Base-by-base conservation (phyloP, 2,888 invertebrate genomes). In the Xestia xanthographa region DNA sequence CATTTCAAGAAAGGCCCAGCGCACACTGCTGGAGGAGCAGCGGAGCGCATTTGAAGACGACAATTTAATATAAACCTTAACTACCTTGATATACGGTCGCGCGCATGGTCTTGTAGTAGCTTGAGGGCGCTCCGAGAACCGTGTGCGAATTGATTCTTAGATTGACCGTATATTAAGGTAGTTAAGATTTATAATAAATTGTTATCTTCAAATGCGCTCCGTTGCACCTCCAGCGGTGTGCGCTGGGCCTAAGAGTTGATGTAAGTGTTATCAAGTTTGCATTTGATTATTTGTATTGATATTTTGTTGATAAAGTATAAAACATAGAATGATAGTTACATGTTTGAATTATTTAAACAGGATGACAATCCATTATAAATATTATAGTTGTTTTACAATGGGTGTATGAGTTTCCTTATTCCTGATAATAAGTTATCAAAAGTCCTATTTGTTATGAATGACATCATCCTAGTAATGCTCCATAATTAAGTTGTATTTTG, bases 341-440 rank as follows among this genome's bases (percentile, higher is more conserved):
- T 26, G 14, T 5, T 79, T 14, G 11, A 48, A 80, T 58, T 48
- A 43, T 6, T 72, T 12, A 0, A 58, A 70, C 22, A 70, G 66
- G 38, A 67, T 53, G n/a, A 50, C 14, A 38, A 29, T 11, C 22
- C 9, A 58, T 45, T 29, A 63, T n/a, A 41, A n/a, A n/a, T 70
- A 34, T 29, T 69, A 29, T 41, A 26, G 11, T 41, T 69, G 41
- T 77, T 26, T 43, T 66, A 48, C 14, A 43, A 58, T 66, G 12
- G 17, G 17, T 41, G 12, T 71, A n/a, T 20, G 34, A 38, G 60
- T 73, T 72, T 81, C 73, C 79, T 69, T 79, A 83, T 83, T 82
- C 60, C 70, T 65, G 34, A 58, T 66, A 6, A 76, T 60, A 38
- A 11, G 34, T 34, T 60, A 60, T 60, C 20, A 74, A 70, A 72